These are phyloP conservation scores for Gallinago jamesoni DNA, from an alignment of 2,113 vertebrate genomes.

Conservation along the genomic window DNA sequence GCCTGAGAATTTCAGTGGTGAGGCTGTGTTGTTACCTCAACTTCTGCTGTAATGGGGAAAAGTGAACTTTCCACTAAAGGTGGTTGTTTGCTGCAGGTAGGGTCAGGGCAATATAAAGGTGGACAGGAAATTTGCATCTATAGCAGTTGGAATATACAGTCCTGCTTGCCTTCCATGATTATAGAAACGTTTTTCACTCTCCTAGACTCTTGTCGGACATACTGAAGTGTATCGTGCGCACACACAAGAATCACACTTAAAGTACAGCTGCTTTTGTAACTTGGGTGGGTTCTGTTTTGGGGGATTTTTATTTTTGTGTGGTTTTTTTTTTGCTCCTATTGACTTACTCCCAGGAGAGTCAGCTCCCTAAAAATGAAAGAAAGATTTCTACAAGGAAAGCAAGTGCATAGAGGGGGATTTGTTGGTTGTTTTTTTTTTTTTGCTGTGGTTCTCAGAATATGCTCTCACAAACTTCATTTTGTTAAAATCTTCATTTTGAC, in stretches of 20 bases:
- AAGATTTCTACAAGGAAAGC: not conserved
- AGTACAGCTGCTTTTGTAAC: not conserved
- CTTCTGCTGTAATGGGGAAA: not conserved
- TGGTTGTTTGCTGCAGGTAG: not conserved
- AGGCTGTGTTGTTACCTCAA: not conserved
- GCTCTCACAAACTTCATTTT: not conserved
- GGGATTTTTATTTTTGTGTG: not conserved
- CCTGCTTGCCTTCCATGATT: not conserved
- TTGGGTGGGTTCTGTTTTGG: not conserved
- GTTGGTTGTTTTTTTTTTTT: not conserved
- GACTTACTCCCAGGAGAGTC: not conserved
- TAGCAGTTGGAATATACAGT: not conserved
- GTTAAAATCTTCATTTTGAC: not conserved
- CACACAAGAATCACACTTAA: not conserved
- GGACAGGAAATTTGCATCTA: not conserved
- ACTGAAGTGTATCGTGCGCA: not conserved
- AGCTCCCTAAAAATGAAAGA: not conserved
- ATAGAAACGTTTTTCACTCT: not conserved
- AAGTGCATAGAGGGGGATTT: not conserved
- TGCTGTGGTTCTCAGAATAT: not conserved
- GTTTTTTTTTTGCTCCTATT: not conserved
- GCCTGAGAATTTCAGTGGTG: not conserved
- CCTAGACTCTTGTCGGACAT: not conserved
- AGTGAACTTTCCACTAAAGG: not conserved
- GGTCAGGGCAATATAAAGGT: not conserved